Evolutionary conservation across 1,140 invertebrate species (phyloP).

Genomic region (Samia ricini): DNA sequence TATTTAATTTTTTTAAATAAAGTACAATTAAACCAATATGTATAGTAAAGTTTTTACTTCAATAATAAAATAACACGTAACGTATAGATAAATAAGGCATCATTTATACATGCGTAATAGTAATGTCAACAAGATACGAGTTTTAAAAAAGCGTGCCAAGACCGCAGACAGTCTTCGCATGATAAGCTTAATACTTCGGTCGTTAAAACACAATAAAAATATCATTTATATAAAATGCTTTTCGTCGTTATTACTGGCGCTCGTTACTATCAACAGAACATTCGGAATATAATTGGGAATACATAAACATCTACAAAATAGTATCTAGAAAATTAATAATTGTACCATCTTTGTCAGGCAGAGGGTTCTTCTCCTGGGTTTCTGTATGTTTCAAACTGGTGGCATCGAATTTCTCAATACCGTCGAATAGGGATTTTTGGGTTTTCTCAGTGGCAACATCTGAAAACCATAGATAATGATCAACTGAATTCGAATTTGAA

Average conservation of each 20-base stretch:
- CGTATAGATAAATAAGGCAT: conserved; percentile 5
- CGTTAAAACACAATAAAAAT: conserved; percentile 14
- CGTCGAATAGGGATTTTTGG: conserved; percentile 90
- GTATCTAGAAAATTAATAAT: not conserved
- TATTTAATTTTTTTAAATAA: too few relatives aligned
- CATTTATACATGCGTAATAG: not conserved
- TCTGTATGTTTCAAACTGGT: conserved; percentile 93
- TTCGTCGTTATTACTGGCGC: not conserved
- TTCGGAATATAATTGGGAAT: conserved; percentile 1
- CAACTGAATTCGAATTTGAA: not conserved
- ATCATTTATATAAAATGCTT: conserved; percentile 2
- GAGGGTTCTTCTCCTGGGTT: conserved; percentile 94
- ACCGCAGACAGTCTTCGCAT: conserved; percentile 6
- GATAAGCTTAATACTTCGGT: conserved; percentile 18
- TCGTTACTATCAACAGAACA: not conserved
- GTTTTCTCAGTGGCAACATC: conserved; percentile 93
- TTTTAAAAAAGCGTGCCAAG: conserved; percentile 24
- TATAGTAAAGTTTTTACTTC: not conserved
- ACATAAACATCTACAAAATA: not conserved
- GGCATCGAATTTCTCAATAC: conserved; percentile 90
- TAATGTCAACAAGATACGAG: conserved; percentile 17
- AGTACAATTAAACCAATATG: too few relatives aligned
- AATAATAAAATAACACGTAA: not conserved
- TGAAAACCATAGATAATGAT: conserved; percentile 61
- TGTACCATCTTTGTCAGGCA: conserved; percentile 96